Evolutionary conservation across 2,797 vertebrate species (phyloP), one percentile per base, ranked within the genome.

Genomic region (Cynodonichthys magdalenae): DNA sequence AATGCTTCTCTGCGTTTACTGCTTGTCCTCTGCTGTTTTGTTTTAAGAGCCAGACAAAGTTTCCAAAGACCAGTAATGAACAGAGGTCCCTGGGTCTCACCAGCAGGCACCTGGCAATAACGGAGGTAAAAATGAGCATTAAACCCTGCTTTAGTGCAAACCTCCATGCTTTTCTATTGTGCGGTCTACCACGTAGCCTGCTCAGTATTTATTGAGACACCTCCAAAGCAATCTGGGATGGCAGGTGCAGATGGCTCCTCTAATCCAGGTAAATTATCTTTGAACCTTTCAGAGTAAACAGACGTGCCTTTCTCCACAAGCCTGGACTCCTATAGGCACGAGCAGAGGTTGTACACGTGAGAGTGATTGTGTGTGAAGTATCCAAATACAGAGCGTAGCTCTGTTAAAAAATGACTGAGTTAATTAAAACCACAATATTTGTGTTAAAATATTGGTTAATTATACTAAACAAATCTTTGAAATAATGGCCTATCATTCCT

Each of bases 211-310:
- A 92, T 90, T 91, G 90, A 92, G 89, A 92, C 81, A 82, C 87
- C 82, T 88, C 78, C 71, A 84, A 89, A 91, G 89, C 89, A 92
- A 90, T 91, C 85, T 89, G 86, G 83, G 83, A 86, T 87, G 89
- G 88, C 89, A 87, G 85, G 83, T 83, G 80, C 91, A 93, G 91
- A 92, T 92, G 91, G 92, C 85, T 89, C 67, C 85, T 87, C 89
- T 92, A 93, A 93, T 92, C 91, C 90, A 92, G 89, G 87, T 91
- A 93, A 93, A 93, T 92, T 91, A 92, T 89, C 87, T 91, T 90
- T 91, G 86, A 92, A 92, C 89, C 87, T 89, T 91, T 87, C 86
- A 76, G 84, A 87, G 88, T 90, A 92, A 92, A 92, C 89, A 92
- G 86, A 88, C 88, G 71, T 85, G 75, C 77, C 69, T 56, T 87